Base-by-base conservation (phyloP, 2,888 invertebrate genomes). In the Brachylomia viminalis region DNA sequence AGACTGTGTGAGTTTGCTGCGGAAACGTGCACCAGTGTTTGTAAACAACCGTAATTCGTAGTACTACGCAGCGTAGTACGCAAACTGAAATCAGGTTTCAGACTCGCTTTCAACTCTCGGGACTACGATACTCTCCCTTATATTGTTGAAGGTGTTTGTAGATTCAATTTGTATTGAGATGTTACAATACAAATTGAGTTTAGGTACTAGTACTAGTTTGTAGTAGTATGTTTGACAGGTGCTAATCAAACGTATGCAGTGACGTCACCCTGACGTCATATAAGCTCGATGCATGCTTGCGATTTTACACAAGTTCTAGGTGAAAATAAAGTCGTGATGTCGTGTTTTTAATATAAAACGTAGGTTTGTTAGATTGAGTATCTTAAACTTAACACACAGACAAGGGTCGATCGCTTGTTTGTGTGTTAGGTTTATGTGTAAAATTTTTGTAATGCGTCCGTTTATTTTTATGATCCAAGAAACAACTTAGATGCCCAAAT, bases 21-120 rank as follows among this genome's bases (percentile, higher is more conserved):
- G 13, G 30, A n/a, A 47, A 30, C n/a, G 30, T 65, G 7, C 23
- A 20, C 27, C 33, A 47, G 56, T 84, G 75, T 81, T 82, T 75
- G 62, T 81, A 81, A 82, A 81, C 85, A 85, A 54, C 10, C 15
- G 54, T 67, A 47, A 30, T 65, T 54, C 30, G n/a, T 79, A 84
- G 81, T 80, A 80, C 75, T 80, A 80, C 75, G 42, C 0, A 10
- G 38, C 38, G 68, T 64, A 79, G 20, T 54, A 56, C 65, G 33
- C 67, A 6, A 61, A 17, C 58, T 62, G 2, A 27, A 47, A 54
- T 83, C 59, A 30, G 59, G 0, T 59, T 56, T 61, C 56, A 81
- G 66, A 58, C 20, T 82, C 58, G 15, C 81, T 84, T 84, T 82
- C 81, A n/a, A 23, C 75, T 71, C 61, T 70, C 47, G 38, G 67